A percentile compares a stretch with the other conserved stretches of the same genome.
Evolutionary conservation across 1,140 invertebrate genomes (phyloP).

Genomic region (Octopus bimaculoides): DNA sequence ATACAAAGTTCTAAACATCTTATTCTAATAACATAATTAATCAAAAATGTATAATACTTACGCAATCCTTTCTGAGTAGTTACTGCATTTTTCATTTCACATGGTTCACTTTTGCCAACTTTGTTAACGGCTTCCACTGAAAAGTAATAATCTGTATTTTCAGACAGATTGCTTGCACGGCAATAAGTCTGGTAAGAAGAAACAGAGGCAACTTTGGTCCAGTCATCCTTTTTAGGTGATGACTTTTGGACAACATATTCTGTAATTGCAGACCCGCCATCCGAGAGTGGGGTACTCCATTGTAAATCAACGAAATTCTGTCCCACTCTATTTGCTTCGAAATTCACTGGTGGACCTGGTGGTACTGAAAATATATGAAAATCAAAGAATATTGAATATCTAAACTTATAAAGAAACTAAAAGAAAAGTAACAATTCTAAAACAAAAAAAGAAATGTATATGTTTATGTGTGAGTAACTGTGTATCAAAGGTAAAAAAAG

Average conservation of each 20-base stretch:
- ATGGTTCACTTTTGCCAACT: constrained; percentile 90
- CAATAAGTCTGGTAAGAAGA: constrained; percentile 53
- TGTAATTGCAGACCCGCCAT: constrained; percentile 89
- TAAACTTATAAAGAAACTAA: too few species aligned
- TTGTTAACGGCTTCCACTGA: constrained; percentile 94
- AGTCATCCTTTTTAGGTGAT: constrained; percentile 35
- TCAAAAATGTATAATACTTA: not conserved
- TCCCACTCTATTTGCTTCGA: constrained; percentile 87
- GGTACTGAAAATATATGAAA: constrained; percentile 31
- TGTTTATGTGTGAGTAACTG: too few species aligned
- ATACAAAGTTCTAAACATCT: constrained; percentile 1
- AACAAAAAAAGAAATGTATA: too few species aligned
- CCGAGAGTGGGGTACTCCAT: constrained; percentile 85
- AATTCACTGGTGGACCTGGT: constrained; percentile 91
- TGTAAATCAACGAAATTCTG: constrained; percentile 91
- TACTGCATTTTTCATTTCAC: constrained; percentile 64
- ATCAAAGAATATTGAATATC: too few species aligned
- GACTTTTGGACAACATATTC: constrained; percentile 51
- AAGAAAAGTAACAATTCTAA: too few species aligned
- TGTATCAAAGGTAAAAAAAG: too few species aligned
- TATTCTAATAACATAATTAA: not conserved
- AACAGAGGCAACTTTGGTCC: constrained; percentile 44
- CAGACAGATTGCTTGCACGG: constrained; percentile 68
- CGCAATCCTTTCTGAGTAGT: not conserved
- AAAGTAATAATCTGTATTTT: constrained; percentile 89